Conservation (phyloP, 2,888 invertebrate species). For the Lepidochitona cinerea region DNA sequence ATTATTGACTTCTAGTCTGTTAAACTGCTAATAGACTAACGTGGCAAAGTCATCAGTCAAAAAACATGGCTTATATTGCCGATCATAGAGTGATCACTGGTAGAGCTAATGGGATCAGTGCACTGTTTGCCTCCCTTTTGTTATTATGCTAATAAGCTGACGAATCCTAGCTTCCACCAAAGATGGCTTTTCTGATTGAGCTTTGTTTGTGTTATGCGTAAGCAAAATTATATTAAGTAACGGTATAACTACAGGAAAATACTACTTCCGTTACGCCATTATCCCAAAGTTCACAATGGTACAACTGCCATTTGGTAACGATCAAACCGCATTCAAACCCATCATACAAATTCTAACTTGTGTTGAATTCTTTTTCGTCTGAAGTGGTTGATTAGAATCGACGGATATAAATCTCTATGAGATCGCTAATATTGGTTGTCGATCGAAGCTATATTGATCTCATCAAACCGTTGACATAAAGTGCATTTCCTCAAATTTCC, state of each 20-base stretch:
- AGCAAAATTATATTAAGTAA: constrained; percentile 4
- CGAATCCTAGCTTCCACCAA: no score
- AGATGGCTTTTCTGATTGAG: background rate
- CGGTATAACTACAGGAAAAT: constrained; percentile 1
- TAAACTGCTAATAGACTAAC: background rate
- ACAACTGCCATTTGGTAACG: background rate
- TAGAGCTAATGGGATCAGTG: no score
- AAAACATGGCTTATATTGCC: no score
- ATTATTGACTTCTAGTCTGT: background rate
- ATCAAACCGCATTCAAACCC: background rate
- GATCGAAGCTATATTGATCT: background rate
- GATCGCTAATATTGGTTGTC: background rate
- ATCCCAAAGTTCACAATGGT: background rate
- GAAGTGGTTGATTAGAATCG: background rate
- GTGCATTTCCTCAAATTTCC: background rate
- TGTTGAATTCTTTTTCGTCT: background rate
- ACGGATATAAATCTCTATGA: background rate
- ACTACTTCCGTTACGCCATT: background rate
- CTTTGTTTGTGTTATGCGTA: background rate
- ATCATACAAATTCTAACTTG: background rate
- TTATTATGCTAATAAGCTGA: no score
- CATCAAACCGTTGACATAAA: background rate
- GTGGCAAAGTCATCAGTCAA: no score
- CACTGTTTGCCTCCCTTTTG: no score
- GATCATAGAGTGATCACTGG: no score